Base-by-base conservation (phyloP, 2,113 vertebrate genomes). In the Butastur rufipennis region DNA sequence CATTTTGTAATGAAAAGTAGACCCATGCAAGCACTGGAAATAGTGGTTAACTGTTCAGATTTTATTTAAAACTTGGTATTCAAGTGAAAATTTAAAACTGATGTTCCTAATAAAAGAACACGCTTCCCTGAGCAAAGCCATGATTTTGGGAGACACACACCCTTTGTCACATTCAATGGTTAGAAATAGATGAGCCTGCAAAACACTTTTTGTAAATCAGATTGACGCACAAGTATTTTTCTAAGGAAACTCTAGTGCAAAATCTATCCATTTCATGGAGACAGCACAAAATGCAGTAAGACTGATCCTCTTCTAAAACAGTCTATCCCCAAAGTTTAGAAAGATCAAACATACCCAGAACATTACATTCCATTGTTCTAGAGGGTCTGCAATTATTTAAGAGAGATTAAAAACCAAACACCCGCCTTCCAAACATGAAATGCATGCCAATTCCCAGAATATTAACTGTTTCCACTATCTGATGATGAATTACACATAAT, bases 21-120 rank as follows among this genome's bases (percentile, higher is more conserved):
- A 63, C 68, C 53, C 84, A 58, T 45, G 42, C 38, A 93, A 88
- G 48, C 10, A 6, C 38, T 91, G 22, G 16, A 94, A 97, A 93
- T 16, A 95, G 43, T 4, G 4, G 23, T 14, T 56, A 93, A 72
- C 48, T 75, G 50, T 81, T 82, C 74, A 72, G 68, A 58, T 90
- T 92, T 88, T 23, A 96, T 94, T 93, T 87, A 86, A 95, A 94
- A 92, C 55, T 81, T 89, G 36, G 48, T 48, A 95, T 91, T 94
- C 47, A 52, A 97, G 34, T 63, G 62, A 90, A 97, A 96, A 97
- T 88, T 53, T 90, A 96, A 96, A 86, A 67, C 88, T 55, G 21
- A 90, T 96, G 93, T 90, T 96, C 48, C 63, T 52, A 91, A 92
- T 90, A 82, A 63, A 84, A 95, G 53, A 87, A 79, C 47, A 84